Base-by-base conservation (phyloP, 2,797 vertebrate species). In the Pseudopleuronectes americanus region DNA sequence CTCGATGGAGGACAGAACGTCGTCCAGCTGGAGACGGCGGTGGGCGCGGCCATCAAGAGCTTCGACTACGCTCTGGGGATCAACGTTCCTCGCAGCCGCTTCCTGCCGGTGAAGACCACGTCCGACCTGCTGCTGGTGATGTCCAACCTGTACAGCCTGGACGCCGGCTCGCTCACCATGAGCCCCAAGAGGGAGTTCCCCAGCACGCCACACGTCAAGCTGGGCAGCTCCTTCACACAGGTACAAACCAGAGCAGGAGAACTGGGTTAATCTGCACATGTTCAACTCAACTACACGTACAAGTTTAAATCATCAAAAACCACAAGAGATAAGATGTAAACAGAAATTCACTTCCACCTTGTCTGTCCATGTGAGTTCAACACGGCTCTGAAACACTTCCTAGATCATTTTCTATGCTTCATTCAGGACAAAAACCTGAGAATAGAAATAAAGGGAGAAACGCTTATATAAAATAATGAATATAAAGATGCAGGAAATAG, bases 151-250 rank as follows among this genome's bases (percentile, higher is more conserved):
- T 99, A 99, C 79, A 99, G 97, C 90, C 96, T 99, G 92, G 95
- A 97, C 0, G 98, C 97, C 3, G 98, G 98, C 0, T 98, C 96
- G 12, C 83, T 99, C 76, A 99, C 96, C 10, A 99, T 99, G 97
- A 99, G 97, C 45, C 95, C 97, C 77, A 96, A 95, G 90, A 94
- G 98, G 0, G 98, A 99, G 90, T 99, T 99, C 84, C 97, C 96
- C 14, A 96, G 97, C 1, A 98, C 99, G 17, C 98, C 98, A 16
- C 96, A 99, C 51, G 96, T 98, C 83, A 99, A 99, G 63, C 94
- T 99, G 90, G 98, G 98, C 78, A 98, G 97, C 92, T 98, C 97
- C 77, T 99, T 99, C 92, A 99, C 96, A 67, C 97, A 99, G 96
- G 98, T 99, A 73, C 8, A 1, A 0, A 7, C 0, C 21, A 57